Base-by-base conservation (phyloP, 2,888 invertebrate species). In the Loripinus fragilis region DNA sequence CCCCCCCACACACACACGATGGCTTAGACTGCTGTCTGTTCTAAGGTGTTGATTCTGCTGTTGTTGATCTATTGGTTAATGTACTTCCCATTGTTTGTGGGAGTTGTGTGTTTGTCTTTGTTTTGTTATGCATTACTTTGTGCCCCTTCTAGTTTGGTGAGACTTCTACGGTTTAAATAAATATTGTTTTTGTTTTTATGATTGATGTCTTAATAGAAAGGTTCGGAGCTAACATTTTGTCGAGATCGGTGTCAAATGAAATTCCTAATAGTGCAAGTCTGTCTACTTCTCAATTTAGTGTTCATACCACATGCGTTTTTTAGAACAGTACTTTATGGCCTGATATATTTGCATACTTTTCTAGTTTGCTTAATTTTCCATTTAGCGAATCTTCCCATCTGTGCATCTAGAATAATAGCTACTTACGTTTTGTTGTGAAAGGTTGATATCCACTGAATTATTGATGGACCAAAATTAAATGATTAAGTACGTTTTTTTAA, bases 251-350 rank as follows among this genome's bases (percentile, higher is more conserved):
- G 10, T 52, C 38, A 55, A 71, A 71, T 2, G 8, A 3, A 35
- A 71, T 52, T 1, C 41, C 70, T 8, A 35, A 33, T 23, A 71
- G 7, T 71, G 17, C 55, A 71, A 71, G 55, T 35, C 52, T 33
- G n/a, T 12, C 35, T 30, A 35, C 52, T 5, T 38, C 55, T 65
- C 69, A 70, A 30, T 69, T 33, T 33, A 73, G 35, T 65, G 73
- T 78, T 65, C 73, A 70, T 42, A 25, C 45, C 48, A 73, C 65
- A 23, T 78, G 48, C 23, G 77, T 77, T 77, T 77, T 72, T 41
- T 68, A 60, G 42, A 69, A 69, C 38, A 48, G 68, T 0, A 77
- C 65, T n/a, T 77, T 68, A 12, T 60, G 30, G 2, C 45, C 55
- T 28, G 60, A 76, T 38, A 64, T 41, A 10, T 8, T 0, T 41